Evolutionary conservation across 2,888 invertebrate species (phyloP).

Genomic region (Nemapogon koenigi): DNA sequence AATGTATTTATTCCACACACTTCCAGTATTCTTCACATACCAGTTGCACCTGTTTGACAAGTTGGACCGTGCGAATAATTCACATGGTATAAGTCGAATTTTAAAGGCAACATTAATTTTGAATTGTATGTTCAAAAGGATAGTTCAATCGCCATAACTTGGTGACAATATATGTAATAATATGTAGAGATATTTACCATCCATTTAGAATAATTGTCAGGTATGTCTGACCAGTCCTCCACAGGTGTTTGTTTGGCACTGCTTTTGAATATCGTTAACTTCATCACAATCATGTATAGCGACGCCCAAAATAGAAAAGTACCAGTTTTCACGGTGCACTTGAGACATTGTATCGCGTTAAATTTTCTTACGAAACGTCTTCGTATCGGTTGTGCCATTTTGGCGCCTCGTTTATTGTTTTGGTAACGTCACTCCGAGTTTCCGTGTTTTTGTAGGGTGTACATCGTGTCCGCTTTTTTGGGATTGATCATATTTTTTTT

Average conservation of each 20-base stretch:
- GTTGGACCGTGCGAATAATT: too few relatives aligned
- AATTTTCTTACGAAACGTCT: constrained; percentile 35
- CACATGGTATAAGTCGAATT: too few relatives aligned
- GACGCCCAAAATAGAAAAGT: constrained; percentile 56
- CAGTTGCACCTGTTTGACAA: too few relatives aligned
- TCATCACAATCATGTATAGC: constrained; percentile 52
- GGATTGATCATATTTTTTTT: neutral
- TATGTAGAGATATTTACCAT: constrained; percentile 30
- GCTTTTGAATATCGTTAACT: constrained; percentile 55
- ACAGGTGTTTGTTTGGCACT: constrained; percentile 30
- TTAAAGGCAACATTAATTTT: too few relatives aligned
- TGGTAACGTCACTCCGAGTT: constrained; percentile 11
- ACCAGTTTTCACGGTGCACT: constrained; percentile 51
- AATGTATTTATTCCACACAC: too few relatives aligned
- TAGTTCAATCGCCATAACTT: too few relatives aligned
- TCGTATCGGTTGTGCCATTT: constrained; percentile 41
- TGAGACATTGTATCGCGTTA: constrained; percentile 40
- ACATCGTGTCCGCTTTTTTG: neutral
- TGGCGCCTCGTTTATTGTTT: constrained; percentile 38
- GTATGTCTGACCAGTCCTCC: constrained; percentile 42
- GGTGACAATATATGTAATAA: too few relatives aligned
- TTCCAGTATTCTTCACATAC: too few relatives aligned
- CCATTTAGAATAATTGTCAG: constrained; percentile 58
- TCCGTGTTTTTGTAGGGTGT: neutral
- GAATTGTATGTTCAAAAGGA: too few relatives aligned